Evolutionary conservation across 2,797 vertebrate genomes (phyloP).

Genomic region (Liasis olivaceus): DNA sequence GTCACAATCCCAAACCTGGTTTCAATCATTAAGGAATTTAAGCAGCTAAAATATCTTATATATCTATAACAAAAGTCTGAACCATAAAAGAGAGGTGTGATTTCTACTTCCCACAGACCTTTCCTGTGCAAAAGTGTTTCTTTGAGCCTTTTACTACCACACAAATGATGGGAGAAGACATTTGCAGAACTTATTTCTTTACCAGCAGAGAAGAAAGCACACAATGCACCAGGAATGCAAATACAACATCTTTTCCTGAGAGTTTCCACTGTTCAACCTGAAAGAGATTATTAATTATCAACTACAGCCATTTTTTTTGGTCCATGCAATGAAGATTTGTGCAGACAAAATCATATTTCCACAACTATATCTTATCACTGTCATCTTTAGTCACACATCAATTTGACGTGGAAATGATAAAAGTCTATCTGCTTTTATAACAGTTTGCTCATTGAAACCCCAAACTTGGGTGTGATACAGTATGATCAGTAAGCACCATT

Average conservation of each 20-base stretch:
- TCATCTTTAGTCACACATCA: not conserved
- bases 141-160: not conserved
- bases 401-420: not conserved
- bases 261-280: not conserved
- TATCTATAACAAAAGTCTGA: not conserved
- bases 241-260: not conserved
- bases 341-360: not conserved
- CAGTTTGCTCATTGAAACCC: not conserved
- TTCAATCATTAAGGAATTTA: conserved; percentile 70
- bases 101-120: not conserved
- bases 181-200: not conserved
- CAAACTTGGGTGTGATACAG: not conserved
- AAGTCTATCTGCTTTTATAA: not conserved
- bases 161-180: not conserved
- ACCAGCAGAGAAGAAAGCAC: not conserved
- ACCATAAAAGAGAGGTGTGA: not conserved
- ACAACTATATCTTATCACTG: not conserved
- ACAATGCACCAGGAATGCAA: not conserved
- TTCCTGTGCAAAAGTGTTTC: not conserved
- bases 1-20: conserved; percentile 88
- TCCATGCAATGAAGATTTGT: not conserved
- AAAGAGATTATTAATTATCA: not conserved
- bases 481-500: not conserved
- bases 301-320: not conserved
- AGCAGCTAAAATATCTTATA: not conserved